phyloP scores from a whole-genome alignment of 2,113 vertebrate genomes.

The Blennius ocellaris region DNA sequence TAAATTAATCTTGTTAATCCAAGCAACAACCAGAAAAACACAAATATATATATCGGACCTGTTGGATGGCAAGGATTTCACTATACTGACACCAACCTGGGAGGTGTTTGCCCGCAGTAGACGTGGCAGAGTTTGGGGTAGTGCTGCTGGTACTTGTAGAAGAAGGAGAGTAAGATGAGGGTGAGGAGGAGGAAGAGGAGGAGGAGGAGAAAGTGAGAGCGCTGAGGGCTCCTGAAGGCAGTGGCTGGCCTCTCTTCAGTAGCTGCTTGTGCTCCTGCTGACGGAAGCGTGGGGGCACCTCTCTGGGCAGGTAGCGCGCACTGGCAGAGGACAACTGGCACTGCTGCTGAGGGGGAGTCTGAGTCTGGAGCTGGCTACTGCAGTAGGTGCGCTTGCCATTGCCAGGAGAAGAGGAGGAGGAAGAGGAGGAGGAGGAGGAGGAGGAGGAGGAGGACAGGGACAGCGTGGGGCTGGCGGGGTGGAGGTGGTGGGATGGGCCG shows the following conservation, averaged over 20 bases:
- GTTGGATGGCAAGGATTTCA: not conserved
- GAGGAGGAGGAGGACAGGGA: constrained; percentile 88
- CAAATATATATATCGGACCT: not conserved
- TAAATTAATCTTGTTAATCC: not conserved
- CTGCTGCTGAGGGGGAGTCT: constrained; percentile 80
- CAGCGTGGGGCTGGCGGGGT: constrained; percentile 88
- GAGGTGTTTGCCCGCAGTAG: constrained; percentile 85
- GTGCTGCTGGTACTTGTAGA: constrained; percentile 69
- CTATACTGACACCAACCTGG: constrained; percentile 84
- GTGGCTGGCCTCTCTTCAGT: constrained; percentile 95
- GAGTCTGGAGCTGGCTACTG: constrained; percentile 72
- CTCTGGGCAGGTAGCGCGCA: constrained; percentile 93
- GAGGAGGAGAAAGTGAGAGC: constrained; percentile 81
- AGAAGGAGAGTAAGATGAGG: constrained; percentile 70
- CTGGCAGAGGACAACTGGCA: constrained; percentile 82
- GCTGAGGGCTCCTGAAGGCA: constrained; percentile 88
- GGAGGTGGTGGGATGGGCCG: constrained; percentile 83
- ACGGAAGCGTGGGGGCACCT: constrained; percentile 97
- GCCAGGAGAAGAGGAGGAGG: constrained; percentile 84
- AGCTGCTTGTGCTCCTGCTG: constrained; percentile 99
- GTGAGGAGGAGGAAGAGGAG: constrained; percentile 68
- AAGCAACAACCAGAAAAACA: constrained; percentile 8
- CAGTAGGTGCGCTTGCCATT: constrained; percentile 92
- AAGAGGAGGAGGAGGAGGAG: constrained; percentile 87
- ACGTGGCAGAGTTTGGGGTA: constrained; percentile 74